Conservation (phyloP, 2,888 invertebrate species). For the Caenorhabditis parvicauda region DNA sequence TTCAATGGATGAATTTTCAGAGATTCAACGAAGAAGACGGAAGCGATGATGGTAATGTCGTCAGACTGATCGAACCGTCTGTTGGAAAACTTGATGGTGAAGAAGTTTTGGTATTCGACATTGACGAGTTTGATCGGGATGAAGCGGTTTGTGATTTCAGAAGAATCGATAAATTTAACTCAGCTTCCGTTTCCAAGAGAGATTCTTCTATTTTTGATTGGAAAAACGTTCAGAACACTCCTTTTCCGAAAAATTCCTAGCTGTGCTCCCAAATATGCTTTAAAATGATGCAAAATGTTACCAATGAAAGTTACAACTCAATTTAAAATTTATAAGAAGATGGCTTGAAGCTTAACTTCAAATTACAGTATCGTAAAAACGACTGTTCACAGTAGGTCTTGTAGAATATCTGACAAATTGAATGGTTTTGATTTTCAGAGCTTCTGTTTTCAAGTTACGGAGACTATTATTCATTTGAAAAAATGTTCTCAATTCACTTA, state of each 20-base stretch:
- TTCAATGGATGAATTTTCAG: constrained; percentile 1
- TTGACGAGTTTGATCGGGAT: constrained; percentile 22
- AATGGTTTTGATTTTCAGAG: too few species aligned
- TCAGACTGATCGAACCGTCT: constrained; percentile 31
- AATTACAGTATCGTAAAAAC: too few species aligned
- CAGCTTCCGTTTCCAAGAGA: neutral
- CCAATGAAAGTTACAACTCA: too few species aligned
- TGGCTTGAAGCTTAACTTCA: too few species aligned
- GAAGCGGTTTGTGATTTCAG: constrained; percentile 28
- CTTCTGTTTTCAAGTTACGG: too few species aligned
- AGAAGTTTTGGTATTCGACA: constrained; percentile 39
- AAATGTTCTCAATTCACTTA: too few species aligned
- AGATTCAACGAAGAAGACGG: constrained; percentile 32
- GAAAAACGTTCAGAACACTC: neutral
- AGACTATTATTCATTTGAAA: too few species aligned
- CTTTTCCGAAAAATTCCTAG: neutral
- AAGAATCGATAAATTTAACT: neutral
- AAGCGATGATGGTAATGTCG: constrained; percentile 37
- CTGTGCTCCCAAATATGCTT: too few species aligned
- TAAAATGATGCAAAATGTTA: too few species aligned
- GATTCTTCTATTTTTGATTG: neutral
- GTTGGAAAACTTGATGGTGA: constrained; percentile 35
- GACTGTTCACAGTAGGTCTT: too few species aligned
- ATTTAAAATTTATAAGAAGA: too few species aligned
- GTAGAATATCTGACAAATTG: too few species aligned